Evolutionary conservation across 2,888 invertebrate genomes (phyloP).

Genomic region (Meteorus cinctellus): DNA sequence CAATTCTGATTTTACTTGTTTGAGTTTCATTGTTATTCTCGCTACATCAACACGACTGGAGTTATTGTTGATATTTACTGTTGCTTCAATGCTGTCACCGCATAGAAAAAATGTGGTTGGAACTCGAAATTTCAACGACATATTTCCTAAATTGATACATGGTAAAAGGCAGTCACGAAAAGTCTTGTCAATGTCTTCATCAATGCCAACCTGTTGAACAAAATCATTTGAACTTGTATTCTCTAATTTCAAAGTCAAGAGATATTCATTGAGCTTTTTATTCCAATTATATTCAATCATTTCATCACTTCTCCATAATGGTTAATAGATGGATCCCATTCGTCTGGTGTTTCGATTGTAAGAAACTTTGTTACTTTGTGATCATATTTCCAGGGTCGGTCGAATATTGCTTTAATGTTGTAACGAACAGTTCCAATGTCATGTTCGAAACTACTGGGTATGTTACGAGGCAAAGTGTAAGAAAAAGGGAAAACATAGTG

Average conservation of each 20-base stretch:
- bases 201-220: constrained; percentile 42
- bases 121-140: constrained; percentile 52
- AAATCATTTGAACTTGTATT: background rate
- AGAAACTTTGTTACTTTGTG: constrained; percentile 85
- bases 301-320: constrained; percentile 40
- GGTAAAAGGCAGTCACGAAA: constrained; percentile 53
- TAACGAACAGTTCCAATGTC: constrained; percentile 83
- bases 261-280: background rate
- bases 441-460: constrained; percentile 85
- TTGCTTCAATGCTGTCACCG: constrained; percentile 58
- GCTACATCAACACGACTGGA: constrained; percentile 49
- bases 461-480: constrained; percentile 81
- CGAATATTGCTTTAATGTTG: constrained; percentile 83
- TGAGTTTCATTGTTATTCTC: constrained; percentile 46
- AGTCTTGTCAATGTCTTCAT: constrained; percentile 48
- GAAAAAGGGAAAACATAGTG: constrained; percentile 84
- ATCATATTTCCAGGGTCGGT: constrained; percentile 87
- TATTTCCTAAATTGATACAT: constrained; percentile 56
- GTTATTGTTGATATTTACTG: constrained; percentile 56
- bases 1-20: constrained; percentile 41
- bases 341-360: constrained; percentile 74
- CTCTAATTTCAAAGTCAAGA: background rate
- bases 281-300: background rate
- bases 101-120: constrained; percentile 57
- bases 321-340: constrained; percentile 14